Evolutionary conservation across 2,113 vertebrate genomes (phyloP).

Genomic region (Podarcis cretensis): DNA sequence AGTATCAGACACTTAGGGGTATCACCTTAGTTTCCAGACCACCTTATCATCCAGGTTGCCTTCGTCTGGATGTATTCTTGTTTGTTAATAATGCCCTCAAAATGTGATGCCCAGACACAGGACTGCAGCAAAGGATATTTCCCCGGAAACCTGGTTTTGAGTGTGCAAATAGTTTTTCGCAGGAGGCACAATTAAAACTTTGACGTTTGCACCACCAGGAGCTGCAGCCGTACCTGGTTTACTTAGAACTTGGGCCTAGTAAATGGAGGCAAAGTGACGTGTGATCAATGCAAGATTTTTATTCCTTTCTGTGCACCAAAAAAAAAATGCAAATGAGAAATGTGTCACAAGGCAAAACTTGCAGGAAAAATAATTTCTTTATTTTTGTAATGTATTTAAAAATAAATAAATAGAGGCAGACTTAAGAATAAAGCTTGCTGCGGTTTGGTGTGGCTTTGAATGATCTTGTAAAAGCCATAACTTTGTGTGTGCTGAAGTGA

Average conservation of each 20-base stretch:
- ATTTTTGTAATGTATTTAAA: conserved; percentile 45
- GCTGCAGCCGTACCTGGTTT: no score
- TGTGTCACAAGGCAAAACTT: not conserved
- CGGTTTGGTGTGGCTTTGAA: not conserved
- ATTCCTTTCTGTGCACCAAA: not conserved
- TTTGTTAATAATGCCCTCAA: no score
- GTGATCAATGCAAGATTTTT: not conserved
- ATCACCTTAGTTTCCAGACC: no score
- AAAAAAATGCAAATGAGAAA: not conserved
- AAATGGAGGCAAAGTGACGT: not conserved
- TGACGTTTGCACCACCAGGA: not conserved
- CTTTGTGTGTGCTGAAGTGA: not conserved
- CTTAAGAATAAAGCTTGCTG: conserved; percentile 10
- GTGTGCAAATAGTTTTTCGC: not conserved
- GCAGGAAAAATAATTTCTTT: conserved; percentile 18
- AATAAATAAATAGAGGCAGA: not conserved
- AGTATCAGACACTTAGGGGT: no score
- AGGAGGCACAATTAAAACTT: conserved; percentile 1
- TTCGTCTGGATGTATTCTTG: no score
- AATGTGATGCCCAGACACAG: no score
- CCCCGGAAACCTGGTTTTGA: not conserved
- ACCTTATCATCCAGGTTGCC: no score
- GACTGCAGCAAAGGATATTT: no score
- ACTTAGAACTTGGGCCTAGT: not conserved
- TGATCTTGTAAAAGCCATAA: not conserved